These are phyloP conservation scores for Batillaria attramentaria DNA, from an alignment of 1,140 invertebrate genomes.

Conservation along the genomic window DNA sequence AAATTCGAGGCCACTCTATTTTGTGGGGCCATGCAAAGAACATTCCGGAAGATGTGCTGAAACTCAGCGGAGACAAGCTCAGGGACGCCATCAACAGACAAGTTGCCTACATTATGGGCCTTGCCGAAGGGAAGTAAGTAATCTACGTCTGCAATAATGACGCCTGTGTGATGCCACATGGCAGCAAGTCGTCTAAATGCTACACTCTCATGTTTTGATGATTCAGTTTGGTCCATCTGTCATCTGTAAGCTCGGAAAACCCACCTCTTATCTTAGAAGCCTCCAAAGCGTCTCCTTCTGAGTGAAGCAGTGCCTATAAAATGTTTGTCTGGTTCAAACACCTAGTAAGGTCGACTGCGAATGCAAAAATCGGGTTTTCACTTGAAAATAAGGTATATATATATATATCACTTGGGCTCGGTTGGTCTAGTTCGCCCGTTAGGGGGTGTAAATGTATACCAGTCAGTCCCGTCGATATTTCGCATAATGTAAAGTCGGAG, in stretches of 20 bases:
- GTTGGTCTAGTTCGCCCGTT: no score
- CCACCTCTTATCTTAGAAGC: no score
- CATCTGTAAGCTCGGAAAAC: not conserved
- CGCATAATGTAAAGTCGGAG: no score
- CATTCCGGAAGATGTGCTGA: not conserved
- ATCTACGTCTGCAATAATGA: not conserved
- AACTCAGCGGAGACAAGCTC: not conserved
- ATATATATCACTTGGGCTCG: no score
- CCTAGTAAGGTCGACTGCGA: no score
- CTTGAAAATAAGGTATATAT: no score
- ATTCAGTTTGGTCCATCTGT: no score
- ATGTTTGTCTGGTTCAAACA: no score
- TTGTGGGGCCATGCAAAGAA: slow-evolving; percentile 12
- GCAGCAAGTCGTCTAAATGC: not conserved
- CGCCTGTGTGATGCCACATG: not conserved
- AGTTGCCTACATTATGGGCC: not conserved
- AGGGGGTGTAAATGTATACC: no score
- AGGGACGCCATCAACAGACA: not conserved
- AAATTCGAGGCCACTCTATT: slow-evolving; percentile 18
- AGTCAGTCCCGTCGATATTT: no score
- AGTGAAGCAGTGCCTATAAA: not conserved
- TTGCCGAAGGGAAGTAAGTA: slow-evolving; percentile 21
- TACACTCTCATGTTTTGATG: not conserved
- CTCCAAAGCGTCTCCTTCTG: not conserved
- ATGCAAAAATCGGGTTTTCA: no score